Evolutionary conservation across 2,888 invertebrate species (phyloP).

Genomic region (Cephus spinipes): DNA sequence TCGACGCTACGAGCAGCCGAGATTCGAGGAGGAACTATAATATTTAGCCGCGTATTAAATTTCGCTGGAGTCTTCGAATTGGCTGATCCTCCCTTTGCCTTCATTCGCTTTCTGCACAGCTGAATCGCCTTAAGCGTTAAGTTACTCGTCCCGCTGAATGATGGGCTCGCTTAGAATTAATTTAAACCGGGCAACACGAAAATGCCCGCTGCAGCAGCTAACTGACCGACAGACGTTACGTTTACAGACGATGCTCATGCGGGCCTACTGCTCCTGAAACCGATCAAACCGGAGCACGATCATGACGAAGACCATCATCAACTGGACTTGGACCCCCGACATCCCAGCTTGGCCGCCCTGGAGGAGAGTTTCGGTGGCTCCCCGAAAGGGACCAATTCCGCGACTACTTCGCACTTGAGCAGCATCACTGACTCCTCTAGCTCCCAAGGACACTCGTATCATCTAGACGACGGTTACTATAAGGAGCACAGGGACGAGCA

Average conservation of each 20-base stretch:
- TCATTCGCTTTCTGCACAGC: no score
- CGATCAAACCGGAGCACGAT: slow-evolving; percentile 30
- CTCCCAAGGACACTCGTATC: no score
- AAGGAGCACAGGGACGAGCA: slow-evolving; percentile 8
- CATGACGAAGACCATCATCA: slow-evolving; percentile 13
- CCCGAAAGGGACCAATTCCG: slow-evolving; percentile 25
- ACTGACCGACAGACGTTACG: slow-evolving; percentile 59
- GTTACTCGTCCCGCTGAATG: no score
- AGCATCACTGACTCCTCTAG: no score
- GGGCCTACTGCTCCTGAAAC: slow-evolving; percentile 63
- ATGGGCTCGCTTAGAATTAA: no score
- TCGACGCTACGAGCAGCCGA: no score
- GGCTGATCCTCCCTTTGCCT: no score
- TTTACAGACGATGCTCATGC: slow-evolving; percentile 61
- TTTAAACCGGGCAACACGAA: background rate
- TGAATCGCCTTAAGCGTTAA: no score
- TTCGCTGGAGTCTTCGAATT: no score
- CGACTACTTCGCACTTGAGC: background rate
- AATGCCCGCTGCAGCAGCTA: slow-evolving; percentile 11
- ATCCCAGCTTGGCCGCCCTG: slow-evolving; percentile 33
- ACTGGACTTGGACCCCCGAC: slow-evolving; percentile 18
- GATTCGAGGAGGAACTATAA: no score
- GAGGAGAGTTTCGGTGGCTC: slow-evolving; percentile 48
- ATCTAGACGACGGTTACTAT: no score
- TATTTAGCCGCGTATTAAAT: no score